Evolutionary conservation across 2,888 invertebrate species (phyloP), one percentile per base, ranked within the genome.

Genomic region (Drosophila colorata): DNA sequence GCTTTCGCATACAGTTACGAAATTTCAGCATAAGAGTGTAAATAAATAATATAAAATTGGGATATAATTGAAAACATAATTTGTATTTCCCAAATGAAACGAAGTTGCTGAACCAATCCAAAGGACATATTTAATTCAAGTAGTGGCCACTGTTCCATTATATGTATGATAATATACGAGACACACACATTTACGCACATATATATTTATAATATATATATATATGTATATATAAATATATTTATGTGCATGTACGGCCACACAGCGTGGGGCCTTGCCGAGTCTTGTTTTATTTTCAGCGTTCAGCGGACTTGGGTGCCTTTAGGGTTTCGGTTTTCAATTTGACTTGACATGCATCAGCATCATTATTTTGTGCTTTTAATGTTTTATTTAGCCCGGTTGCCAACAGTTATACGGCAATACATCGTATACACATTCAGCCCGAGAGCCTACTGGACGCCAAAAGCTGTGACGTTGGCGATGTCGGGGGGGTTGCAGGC

Each of bases 351-450:
- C 82, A 84, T 83, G 84, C 84, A 83, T 83, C 82, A 83, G 82
- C 82, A 83, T 83, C 84, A 83, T 83, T 83, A 83, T 83, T 84
- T 83, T 84, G 84, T 81, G 84, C 84, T 81, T 83, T 83, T 83
- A 83, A 83, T 83, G 84, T 83, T 83, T 84, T 83, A 83, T 83
- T 83, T 84, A 81, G 84, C 78, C 71, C 51, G 70, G 67, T 69
- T 84, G 81, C 84, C 82, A 78, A 72, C 84, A 78, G 81, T 73
- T 59, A 59, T 59, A 65, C 46, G 64, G 72, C 78, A 67, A 78
- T 76, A 80, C 63, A 80, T 75, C 51, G 48, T 14, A 61, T 28
- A 68, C 47, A 61, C 52, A 56, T 41, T 56, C 44, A 48, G 23
- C 9, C 25, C 41, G 37, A 4, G 57, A 20, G 70, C 44, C 52